These are phyloP conservation scores for Neolamprologus toae DNA, from an alignment of 2,113 vertebrate genomes.

Conservation along the genomic window DNA sequence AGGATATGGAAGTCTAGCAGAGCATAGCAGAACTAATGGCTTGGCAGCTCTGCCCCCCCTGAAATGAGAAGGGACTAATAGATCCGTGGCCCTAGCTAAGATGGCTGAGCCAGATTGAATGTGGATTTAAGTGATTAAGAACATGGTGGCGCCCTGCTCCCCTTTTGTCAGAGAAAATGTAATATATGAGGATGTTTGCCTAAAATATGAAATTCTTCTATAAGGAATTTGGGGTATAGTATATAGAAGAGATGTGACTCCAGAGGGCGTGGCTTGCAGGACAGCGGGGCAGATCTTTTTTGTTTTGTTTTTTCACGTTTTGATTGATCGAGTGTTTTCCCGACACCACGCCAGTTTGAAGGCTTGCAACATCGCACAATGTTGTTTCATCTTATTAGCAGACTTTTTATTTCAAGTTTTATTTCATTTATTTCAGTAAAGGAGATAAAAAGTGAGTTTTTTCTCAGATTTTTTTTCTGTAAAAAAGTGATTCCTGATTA, in stretches of 20 bases:
- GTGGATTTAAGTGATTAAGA: slow-evolving; percentile 62
- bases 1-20: slow-evolving; percentile 53
- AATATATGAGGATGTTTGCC: slow-evolving; percentile 38
- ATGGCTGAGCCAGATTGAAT: slow-evolving; percentile 59
- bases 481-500: not conserved
- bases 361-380: rapidly evolving
- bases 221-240: not conserved
- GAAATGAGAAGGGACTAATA: slow-evolving; percentile 60
- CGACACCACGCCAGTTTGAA: not conserved
- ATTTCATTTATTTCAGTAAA: not conserved
- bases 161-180: slow-evolving; percentile 37
- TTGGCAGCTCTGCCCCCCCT: slow-evolving; percentile 20
- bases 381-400: not conserved
- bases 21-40: slow-evolving; percentile 62
- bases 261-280: not conserved
- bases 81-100: slow-evolving; percentile 38
- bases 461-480: not conserved
- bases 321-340: not conserved
- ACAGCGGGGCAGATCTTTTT: not conserved
- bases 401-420: not conserved
- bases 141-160: not conserved
- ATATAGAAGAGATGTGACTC: not conserved
- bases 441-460: not conserved
- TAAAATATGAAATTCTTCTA: slow-evolving; percentile 27
- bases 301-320: not conserved